Evolutionary conservation across 2,113 vertebrate genomes (phyloP).

Genomic region (Excalfactoria chinensis): DNA sequence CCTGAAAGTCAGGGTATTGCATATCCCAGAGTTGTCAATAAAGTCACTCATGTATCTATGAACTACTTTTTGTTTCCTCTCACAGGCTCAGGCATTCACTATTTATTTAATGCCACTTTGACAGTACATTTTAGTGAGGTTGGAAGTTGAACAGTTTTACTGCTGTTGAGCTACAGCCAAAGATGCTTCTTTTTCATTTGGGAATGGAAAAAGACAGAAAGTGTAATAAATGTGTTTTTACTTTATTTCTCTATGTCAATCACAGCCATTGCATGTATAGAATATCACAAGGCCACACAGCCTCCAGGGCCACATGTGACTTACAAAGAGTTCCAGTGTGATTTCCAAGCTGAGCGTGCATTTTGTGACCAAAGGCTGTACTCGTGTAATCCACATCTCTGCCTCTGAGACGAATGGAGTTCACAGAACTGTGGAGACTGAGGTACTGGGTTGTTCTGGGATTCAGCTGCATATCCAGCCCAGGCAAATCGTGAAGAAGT

Average conservation of each 20-base stretch:
- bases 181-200: constrained; percentile 19
- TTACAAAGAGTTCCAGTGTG: constrained; percentile 30
- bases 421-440: neutral
- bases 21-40: constrained; percentile 41
- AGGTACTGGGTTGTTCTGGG: neutral
- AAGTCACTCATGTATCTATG: constrained; percentile 54
- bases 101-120: constrained; percentile 61
- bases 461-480: neutral
- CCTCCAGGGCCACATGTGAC: constrained; percentile 21
- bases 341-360: neutral
- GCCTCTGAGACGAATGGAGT: neutral
- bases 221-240: constrained; percentile 47
- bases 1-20: constrained; percentile 2
- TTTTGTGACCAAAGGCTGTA: neutral
- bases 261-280: constrained; percentile 41
- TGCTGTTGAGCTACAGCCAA: constrained; percentile 50
- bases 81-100: constrained; percentile 60
- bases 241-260: constrained; percentile 43
- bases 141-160: constrained; percentile 56
- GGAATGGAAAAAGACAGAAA: constrained; percentile 14
- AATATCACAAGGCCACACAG: constrained; percentile 24
- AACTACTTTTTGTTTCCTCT: constrained; percentile 61
- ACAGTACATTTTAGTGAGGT: constrained; percentile 51
- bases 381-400: neutral
- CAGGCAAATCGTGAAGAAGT: neutral